Evolutionary conservation across 2,797 vertebrate species (phyloP).

Genomic region (Pipistrellus pygmaeus): DNA sequence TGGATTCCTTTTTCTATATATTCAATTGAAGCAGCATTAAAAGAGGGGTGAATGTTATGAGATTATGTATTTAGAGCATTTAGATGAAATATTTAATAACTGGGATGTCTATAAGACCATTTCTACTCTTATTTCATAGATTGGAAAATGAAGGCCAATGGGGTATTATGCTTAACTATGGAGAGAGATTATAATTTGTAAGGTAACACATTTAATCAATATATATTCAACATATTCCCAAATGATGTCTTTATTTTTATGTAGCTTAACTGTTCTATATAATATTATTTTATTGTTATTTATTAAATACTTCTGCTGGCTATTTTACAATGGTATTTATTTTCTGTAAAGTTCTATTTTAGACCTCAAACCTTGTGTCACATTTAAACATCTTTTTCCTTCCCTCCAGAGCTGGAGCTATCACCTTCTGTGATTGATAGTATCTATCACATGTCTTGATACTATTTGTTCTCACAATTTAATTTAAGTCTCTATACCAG

Average conservation of each 20-base stretch:
- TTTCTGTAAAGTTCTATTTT: constrained; percentile 31
- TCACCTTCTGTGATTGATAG: background rate
- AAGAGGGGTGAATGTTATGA: background rate
- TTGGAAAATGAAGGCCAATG: background rate
- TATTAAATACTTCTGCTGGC: background rate
- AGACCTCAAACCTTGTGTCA: background rate
- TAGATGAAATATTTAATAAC: constrained; percentile 9
- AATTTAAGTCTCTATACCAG: background rate
- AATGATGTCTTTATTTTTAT: background rate
- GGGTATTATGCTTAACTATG: background rate
- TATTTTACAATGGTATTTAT: constrained; percentile 7
- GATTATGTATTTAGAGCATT: background rate
- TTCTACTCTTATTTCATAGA: background rate
- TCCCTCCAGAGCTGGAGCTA: background rate
- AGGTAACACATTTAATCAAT: background rate
- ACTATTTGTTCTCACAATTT: constrained; percentile 35
- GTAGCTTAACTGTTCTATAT: background rate
- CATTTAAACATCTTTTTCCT: constrained; percentile 19
- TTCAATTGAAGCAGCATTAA: background rate
- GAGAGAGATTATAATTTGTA: background rate
- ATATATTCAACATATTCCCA: background rate
- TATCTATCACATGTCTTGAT: background rate
- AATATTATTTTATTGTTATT: background rate
- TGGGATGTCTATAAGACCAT: background rate
- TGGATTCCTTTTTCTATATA: background rate